phyloP scores from a whole-genome alignment of 2,888 invertebrate genomes.

The Perizoma flavofasciatum region DNA sequence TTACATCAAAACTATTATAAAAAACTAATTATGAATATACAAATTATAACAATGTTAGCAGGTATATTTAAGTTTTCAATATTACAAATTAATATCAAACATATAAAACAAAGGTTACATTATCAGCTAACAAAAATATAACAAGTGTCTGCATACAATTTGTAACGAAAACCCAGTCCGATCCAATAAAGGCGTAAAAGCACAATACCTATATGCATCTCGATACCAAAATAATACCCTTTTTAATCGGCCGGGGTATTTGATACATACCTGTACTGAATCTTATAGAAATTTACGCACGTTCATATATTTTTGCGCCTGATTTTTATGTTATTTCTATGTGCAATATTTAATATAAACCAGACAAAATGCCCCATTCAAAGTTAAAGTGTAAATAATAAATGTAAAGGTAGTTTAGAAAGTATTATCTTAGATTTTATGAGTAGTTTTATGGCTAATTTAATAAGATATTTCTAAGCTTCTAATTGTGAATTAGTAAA shows the following conservation, averaged over 20 bases:
- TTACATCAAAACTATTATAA: conserved; percentile 3
- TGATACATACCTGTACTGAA: no score
- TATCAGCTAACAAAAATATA: conserved; percentile 4
- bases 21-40: background rate
- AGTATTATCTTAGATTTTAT: conserved; percentile 32
- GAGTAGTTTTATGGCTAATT: conserved; percentile 31
- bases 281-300: no score
- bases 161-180: no score
- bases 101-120: conserved; percentile 12
- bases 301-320: conserved; percentile 2
- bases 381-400: conserved; percentile 42
- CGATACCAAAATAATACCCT: no score
- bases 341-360: conserved; percentile 35
- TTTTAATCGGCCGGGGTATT: no score
- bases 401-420: conserved; percentile 36
- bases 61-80: conserved; percentile 6
- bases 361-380: conserved; percentile 28
- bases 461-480: conserved; percentile 31
- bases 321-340: conserved; percentile 6
- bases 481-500: conserved; percentile 38
- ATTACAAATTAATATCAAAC: conserved; percentile 9
- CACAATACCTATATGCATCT: no score
- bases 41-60: background rate
- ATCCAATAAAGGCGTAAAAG: no score
- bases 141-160: background rate